phyloP scores from a whole-genome alignment of 2,888 invertebrate species.

The Drosophila kokeensis region DNA sequence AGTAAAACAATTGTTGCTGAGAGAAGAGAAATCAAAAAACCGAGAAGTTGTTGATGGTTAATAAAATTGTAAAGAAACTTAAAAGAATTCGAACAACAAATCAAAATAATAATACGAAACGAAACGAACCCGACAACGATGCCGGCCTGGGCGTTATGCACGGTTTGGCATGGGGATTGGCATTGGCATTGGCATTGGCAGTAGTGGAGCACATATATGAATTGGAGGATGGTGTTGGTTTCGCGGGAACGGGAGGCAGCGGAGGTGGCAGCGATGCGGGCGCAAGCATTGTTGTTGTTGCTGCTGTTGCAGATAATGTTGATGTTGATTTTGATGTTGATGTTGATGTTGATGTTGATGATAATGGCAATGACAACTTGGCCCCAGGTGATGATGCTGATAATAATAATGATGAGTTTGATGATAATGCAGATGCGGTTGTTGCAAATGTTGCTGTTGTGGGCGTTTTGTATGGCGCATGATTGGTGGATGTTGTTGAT shows the following conservation, averaged over 20 bases:
- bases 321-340: slow-evolving; percentile 38
- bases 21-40: slow-evolving; percentile 19
- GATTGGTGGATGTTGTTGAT: slow-evolving; percentile 59
- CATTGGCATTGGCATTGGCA: slow-evolving; percentile 51
- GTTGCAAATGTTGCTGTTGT: slow-evolving; percentile 38
- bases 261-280: slow-evolving; percentile 55
- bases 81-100: slow-evolving; percentile 34
- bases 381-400: slow-evolving; percentile 46
- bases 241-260: slow-evolving; percentile 57
- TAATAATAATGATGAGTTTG: slow-evolving; percentile 27
- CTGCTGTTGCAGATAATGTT: slow-evolving; percentile 39
- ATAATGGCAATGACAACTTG: slow-evolving; percentile 52
- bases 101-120: slow-evolving; percentile 60
- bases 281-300: slow-evolving; percentile 43
- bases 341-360: slow-evolving; percentile 41
- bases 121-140: slow-evolving; percentile 84
- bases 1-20: slow-evolving; percentile 13
- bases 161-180: slow-evolving; percentile 78
- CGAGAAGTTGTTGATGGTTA: slow-evolving; percentile 7
- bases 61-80: slow-evolving; percentile 25
- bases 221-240: slow-evolving; percentile 45
- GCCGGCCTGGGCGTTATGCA: slow-evolving; percentile 85
- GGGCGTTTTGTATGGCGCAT: slow-evolving; percentile 56
- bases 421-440: slow-evolving; percentile 23
- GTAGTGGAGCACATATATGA: slow-evolving; percentile 63